Evolutionary conservation across 2,888 invertebrate genomes (phyloP), one percentile per base, ranked within the genome.

Genomic region (Metacarcinus magister): DNA sequence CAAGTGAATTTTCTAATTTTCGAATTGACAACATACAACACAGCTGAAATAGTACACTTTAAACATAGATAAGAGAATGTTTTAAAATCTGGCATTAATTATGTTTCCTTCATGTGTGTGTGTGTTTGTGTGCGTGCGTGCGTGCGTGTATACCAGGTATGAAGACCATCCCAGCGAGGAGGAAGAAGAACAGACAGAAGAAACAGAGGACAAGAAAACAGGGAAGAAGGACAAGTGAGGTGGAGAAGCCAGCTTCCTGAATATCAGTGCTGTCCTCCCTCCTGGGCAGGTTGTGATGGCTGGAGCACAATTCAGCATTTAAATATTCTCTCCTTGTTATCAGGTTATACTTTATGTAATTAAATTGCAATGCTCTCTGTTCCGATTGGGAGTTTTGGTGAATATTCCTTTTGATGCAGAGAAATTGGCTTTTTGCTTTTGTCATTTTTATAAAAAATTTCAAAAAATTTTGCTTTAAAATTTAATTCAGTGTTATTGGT

Each of bases 101-200:
- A 23, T 92, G n/a, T 46, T 54, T 46, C 8, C 28, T 43, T 39
- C 16, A 16, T 32, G 28, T 87, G n/a, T 87, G 10, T 8, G n/a
- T n/a, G 75, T 19, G 19, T 2, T 87, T 23, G 28, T 92, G 54
- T 28, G 39, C 3, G 2, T 67, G 16, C 43, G 13, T 28, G 43
- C 39, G 10, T 32, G 39, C 46, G 16, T 54, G 43, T 44, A 44
- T 75, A 32, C 39, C 97, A 98, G 98, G 94, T 98, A 98, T 97
- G 98, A 98, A 97, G 98, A 98, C 97, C 98, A 98, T 97, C 98
- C 98, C 43, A 95, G 91, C 75, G 28, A 44, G 60, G 96, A 96
- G 44, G 93, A 93, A 54, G 93, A 89, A 32, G 87, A 60, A 8
- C 97, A 98, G 97, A 97, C 97, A 97, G 97, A 98, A 97, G 97